Conservation (phyloP, 2,797 vertebrate species). For the Geranospiza caerulescens region DNA sequence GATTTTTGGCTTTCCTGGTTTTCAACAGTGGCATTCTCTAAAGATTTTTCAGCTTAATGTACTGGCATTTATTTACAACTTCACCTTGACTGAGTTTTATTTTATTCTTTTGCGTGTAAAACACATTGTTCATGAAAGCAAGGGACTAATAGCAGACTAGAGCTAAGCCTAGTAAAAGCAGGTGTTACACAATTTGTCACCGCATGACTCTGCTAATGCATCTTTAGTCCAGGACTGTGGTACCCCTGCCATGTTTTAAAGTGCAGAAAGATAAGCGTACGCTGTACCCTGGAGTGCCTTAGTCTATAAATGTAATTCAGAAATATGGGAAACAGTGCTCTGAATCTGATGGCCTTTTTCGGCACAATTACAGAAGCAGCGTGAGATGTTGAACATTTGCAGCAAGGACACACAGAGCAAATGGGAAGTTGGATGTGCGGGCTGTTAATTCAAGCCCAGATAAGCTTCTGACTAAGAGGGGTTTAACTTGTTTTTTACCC, state of each 20-base stretch:
- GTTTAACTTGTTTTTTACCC: background rate
- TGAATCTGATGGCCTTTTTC: conserved; percentile 35
- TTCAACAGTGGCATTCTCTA: background rate
- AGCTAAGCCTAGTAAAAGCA: conserved; percentile 22
- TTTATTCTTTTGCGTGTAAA: background rate
- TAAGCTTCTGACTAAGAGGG: conserved; percentile 21
- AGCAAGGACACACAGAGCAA: background rate
- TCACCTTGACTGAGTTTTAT: background rate
- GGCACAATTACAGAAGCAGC: background rate
- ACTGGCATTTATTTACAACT: background rate
- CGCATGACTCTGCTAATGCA: conserved; percentile 17
- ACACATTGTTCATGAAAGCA: background rate
- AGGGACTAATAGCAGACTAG: conserved; percentile 7
- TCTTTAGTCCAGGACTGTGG: background rate
- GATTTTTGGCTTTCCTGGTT: background rate
- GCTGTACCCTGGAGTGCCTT: background rate
- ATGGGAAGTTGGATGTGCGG: background rate
- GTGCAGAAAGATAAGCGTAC: background rate
- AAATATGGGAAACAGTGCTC: conserved; percentile 15
- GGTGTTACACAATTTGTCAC: conserved; percentile 36
- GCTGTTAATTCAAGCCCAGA: conserved; percentile 24
- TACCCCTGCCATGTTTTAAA: conserved; percentile 25
- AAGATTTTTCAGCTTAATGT: background rate
- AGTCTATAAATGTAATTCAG: conserved; percentile 38
- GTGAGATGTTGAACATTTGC: conserved; percentile 12